A percentile compares a stretch with the other conserved stretches of the same genome.
Evolutionary conservation across 1,140 invertebrate species (phyloP).

Genomic region (Ips typographus): DNA sequence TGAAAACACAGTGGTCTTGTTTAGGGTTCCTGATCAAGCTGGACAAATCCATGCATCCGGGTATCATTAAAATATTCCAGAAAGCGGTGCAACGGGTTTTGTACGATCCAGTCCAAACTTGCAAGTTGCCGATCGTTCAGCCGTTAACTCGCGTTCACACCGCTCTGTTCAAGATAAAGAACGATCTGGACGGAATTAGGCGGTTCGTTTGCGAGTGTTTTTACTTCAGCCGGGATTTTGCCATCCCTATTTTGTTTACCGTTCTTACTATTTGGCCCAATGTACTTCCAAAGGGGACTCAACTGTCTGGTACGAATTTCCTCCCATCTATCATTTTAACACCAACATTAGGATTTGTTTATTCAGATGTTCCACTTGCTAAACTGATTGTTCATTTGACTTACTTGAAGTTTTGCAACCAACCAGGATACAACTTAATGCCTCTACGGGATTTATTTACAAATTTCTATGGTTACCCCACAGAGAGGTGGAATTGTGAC

Average conservation of each 20-base stretch:
- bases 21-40: conserved; percentile 29
- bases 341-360: background rate
- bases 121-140: background rate
- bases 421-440: conserved; percentile 40
- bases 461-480: conserved; percentile 44
- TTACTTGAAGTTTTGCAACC: conserved; percentile 38
- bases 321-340: background rate
- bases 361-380: conserved; percentile 41
- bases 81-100: too few species aligned
- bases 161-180: conserved; percentile 40
- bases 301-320: conserved; percentile 31
- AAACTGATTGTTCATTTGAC: conserved; percentile 43
- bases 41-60: conserved; percentile 22
- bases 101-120: background rate
- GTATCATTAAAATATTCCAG: background rate
- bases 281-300: conserved; percentile 39
- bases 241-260: conserved; percentile 43
- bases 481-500: conserved; percentile 39
- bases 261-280: conserved; percentile 46
- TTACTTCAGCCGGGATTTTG: conserved; percentile 43
- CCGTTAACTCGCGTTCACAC: conserved; percentile 40
- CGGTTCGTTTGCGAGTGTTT: conserved; percentile 45
- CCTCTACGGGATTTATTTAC: conserved; percentile 38
- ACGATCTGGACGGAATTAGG: conserved; percentile 40
- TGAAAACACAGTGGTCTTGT: background rate